Evolutionary conservation across 2,888 invertebrate species (phyloP).

Genomic region (Hedychridium roseum): DNA sequence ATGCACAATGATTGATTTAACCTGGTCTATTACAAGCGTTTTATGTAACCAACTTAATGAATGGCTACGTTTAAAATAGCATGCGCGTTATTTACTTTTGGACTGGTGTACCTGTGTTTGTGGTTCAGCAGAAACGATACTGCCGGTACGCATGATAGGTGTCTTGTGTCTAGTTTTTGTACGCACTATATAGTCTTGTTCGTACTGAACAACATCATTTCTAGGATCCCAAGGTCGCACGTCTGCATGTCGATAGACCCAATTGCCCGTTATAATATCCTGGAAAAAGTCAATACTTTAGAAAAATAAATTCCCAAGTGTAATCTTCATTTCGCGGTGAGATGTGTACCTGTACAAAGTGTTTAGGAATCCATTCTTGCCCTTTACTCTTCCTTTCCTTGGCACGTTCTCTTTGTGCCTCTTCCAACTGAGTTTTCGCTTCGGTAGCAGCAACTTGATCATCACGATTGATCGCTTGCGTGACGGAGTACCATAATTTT

Average conservation of each 20-base stretch:
- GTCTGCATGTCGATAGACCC: conserved; percentile 82
- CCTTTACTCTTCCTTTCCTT: conserved; percentile 74
- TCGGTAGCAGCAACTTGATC: conserved; percentile 89
- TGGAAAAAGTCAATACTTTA: conserved; percentile 25
- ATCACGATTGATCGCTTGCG: conserved; percentile 81
- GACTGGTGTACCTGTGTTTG: conserved; percentile 58
- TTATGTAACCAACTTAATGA: too few relatives aligned
- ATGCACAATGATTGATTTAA: neutral
- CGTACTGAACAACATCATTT: conserved; percentile 88
- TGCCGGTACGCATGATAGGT: conserved; percentile 76
- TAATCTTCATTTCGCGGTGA: neutral
- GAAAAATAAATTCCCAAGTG: conserved; percentile 5
- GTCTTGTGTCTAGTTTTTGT: conserved; percentile 81
- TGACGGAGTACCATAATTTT: conserved; percentile 86
- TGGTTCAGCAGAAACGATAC: conserved; percentile 74
- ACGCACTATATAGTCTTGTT: conserved; percentile 80
- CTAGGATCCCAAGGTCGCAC: conserved; percentile 87
- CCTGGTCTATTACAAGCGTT: too few relatives aligned
- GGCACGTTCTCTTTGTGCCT: conserved; percentile 80
- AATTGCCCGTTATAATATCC: conserved; percentile 67
- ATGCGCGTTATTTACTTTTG: conserved; percentile 14
- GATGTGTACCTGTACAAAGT: conserved; percentile 72
- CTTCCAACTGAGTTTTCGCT: conserved; percentile 89
- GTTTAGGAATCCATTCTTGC: conserved; percentile 76
- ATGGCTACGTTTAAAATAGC: conserved; percentile 5